Evolutionary conservation across 2,888 invertebrate species (phyloP).

Genomic region (Miltochrista miniata): DNA sequence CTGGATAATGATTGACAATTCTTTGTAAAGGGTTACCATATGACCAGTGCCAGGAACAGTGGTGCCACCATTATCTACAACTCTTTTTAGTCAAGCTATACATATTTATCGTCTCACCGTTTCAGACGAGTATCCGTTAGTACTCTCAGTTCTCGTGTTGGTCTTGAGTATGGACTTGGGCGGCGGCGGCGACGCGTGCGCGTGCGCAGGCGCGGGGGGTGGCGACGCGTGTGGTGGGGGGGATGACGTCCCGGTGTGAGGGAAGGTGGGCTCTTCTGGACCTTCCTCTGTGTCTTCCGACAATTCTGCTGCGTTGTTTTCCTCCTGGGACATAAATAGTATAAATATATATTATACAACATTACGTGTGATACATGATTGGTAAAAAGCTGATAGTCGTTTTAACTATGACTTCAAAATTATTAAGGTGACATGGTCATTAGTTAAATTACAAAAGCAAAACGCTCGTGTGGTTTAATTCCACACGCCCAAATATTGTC

Average conservation of each 20-base stretch:
- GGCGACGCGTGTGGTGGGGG: conserved; percentile 28
- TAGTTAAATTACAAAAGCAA: too few species aligned
- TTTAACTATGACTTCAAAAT: too few species aligned
- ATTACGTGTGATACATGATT: too few species aligned
- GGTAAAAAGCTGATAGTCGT: too few species aligned
- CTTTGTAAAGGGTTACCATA: too few species aligned
- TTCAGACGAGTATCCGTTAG: conserved; percentile 63
- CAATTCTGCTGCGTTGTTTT: conserved; percentile 45
- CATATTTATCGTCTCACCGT: conserved; percentile 14
- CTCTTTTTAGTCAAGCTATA: background rate
- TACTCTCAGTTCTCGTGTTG: conserved; percentile 60
- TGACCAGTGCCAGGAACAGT: too few species aligned
- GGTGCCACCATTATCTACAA: too few species aligned
- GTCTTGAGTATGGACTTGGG: conserved; percentile 80
- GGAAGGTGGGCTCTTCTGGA: conserved; percentile 28
- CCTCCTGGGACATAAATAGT: conserved; percentile 40
- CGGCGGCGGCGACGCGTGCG: conserved; percentile 44
- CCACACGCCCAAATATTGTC: too few species aligned
- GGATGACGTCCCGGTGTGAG: conserved; percentile 19
- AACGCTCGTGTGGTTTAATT: too few species aligned
- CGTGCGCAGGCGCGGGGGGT: conserved; percentile 33
- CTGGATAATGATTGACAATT: too few species aligned
- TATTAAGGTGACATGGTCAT: too few species aligned
- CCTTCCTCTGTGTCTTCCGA: conserved; percentile 46
- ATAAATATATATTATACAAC: too few species aligned